These are phyloP conservation scores for Macroramphosus scolopax DNA, from an alignment of 2,797 vertebrate species.

Conservation along the genomic window DNA sequence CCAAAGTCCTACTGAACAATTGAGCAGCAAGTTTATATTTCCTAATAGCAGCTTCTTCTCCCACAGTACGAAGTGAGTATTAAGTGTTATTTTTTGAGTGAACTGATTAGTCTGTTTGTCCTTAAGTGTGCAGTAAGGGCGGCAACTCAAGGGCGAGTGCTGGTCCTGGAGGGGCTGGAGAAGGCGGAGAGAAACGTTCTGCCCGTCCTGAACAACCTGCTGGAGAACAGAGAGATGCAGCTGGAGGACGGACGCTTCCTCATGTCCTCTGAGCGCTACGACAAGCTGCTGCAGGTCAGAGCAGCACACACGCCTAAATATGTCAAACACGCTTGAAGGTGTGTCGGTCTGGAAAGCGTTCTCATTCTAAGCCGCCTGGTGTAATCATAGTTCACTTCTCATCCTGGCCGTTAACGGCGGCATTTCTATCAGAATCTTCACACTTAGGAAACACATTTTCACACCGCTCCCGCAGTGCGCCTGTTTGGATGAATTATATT, in stretches of 20 bases:
- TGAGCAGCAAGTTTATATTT: not conserved
- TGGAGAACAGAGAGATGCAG: constrained; percentile 98
- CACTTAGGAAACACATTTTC: constrained; percentile 21
- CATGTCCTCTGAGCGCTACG: constrained; percentile 91
- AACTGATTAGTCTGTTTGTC: constrained; percentile 4
- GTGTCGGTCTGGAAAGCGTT: not conserved
- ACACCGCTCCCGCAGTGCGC: constrained; percentile 18
- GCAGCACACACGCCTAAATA: not conserved
- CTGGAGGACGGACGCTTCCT: constrained; percentile 98
- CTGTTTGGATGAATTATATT: no score
- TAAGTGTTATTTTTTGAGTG: not conserved
- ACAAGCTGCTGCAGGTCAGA: constrained; percentile 91
- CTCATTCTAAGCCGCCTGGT: no score
- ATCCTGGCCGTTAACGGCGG: no score
- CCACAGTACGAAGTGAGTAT: no score
- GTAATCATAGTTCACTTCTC: no score
- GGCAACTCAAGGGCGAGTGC: constrained; percentile 89
- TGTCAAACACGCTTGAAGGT: not conserved
- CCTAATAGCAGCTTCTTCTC: not conserved
- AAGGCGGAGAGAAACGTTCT: constrained; percentile 95
- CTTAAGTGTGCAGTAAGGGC: constrained; percentile 94
- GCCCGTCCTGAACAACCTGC: constrained; percentile 93
- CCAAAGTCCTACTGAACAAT: constrained; percentile 9
- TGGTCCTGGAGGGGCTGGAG: constrained; percentile 94
- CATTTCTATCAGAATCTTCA: no score